Conservation (phyloP, 2,888 invertebrate species). For the Graphium colonna region DNA sequence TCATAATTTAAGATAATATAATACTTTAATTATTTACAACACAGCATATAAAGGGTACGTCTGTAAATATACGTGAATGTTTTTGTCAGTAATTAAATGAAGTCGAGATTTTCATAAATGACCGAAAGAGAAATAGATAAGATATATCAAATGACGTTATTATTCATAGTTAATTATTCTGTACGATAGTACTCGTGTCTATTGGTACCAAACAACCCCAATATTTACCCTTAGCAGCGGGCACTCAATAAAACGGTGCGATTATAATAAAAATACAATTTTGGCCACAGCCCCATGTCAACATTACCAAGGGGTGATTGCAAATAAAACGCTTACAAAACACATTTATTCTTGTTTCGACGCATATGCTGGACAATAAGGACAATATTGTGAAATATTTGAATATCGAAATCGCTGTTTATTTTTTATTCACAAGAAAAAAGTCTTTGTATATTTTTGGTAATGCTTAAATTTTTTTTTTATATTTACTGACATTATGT, state of each 20-base stretch:
- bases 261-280: slow-evolving; percentile 80
- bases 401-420: too few relatives aligned
- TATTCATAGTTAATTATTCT: slow-evolving; percentile 55
- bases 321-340: slow-evolving; percentile 67
- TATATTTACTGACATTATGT: too few relatives aligned
- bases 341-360: slow-evolving; percentile 42
- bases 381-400: slow-evolving; percentile 18
- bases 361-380: slow-evolving; percentile 29
- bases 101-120: too few relatives aligned
- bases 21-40: too few relatives aligned
- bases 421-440: too few relatives aligned
- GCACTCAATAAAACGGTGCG: slow-evolving; percentile 65
- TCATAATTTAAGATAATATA: too few relatives aligned
- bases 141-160: slow-evolving; percentile 22
- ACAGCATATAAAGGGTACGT: too few relatives aligned
- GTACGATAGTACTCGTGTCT: slow-evolving; percentile 41
- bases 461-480: slow-evolving; percentile 21
- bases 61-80: too few relatives aligned
- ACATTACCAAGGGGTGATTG: slow-evolving; percentile 59
- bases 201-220: slow-evolving; percentile 51
- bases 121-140: too few relatives aligned
- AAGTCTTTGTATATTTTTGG: not conserved
- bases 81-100: too few relatives aligned
- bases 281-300: slow-evolving; percentile 68
- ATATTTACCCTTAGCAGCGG: slow-evolving; percentile 65